phyloP scores from a whole-genome alignment of 1,140 invertebrate species.

The Lutraria rhynchaena region DNA sequence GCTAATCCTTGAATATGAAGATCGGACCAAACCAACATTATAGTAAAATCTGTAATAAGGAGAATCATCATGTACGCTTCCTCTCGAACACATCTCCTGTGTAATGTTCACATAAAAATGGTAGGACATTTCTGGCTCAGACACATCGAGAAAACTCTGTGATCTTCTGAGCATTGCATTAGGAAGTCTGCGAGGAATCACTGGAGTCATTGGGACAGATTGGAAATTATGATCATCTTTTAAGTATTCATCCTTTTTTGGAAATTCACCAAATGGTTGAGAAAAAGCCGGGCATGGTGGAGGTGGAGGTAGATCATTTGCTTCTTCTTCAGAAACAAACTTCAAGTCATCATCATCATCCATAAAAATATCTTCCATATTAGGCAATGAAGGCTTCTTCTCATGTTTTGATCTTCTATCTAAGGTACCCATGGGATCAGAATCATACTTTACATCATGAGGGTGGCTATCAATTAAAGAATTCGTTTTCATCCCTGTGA shows the following conservation, averaged over 20 bases:
- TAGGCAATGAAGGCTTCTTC: too few species aligned
- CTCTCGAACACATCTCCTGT: constrained; percentile 30
- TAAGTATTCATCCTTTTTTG: not conserved
- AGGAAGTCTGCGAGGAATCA: not conserved
- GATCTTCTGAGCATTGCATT: not conserved
- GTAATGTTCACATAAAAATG: constrained; percentile 44
- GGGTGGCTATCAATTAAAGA: too few species aligned
- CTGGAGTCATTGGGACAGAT: not conserved
- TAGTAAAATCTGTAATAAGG: constrained; percentile 53
- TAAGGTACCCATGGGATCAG: too few species aligned
- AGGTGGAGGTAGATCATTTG: constrained; percentile 6
- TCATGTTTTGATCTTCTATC: not conserved
- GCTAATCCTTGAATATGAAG: constrained; percentile 17
- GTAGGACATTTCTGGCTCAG: not conserved
- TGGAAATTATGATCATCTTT: too few species aligned
- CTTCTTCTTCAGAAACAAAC: constrained; percentile 24
- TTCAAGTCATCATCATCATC: not conserved
- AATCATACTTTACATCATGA: too few species aligned
- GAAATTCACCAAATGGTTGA: constrained; percentile 25
- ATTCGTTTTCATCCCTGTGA: too few species aligned
- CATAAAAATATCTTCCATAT: not conserved
- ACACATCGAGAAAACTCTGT: constrained; percentile 11
- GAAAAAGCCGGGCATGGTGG: constrained; percentile 35
- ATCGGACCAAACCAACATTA: constrained; percentile 34
- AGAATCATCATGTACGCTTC: constrained; percentile 40